phyloP scores from a whole-genome alignment of 2,797 vertebrate genomes.

The Urocyon cinereoargenteus region DNA sequence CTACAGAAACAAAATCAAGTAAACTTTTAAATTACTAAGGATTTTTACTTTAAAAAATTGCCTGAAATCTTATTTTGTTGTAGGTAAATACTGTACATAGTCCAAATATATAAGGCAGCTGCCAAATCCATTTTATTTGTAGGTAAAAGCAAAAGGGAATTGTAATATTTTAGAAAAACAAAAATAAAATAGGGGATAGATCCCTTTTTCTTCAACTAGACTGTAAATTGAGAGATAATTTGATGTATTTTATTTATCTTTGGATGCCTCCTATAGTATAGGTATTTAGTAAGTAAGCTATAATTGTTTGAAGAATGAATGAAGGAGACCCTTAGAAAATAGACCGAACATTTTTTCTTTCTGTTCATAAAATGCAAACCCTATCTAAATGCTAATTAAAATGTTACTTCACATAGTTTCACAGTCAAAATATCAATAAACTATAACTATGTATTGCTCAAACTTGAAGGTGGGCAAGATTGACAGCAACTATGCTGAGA shows the following conservation, averaged over 20 bases:
- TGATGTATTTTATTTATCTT: background rate
- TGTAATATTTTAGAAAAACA: background rate
- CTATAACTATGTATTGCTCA: background rate
- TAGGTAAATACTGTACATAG: background rate
- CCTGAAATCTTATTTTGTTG: background rate
- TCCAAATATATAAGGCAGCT: background rate
- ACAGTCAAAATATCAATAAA: background rate
- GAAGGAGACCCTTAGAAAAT: background rate
- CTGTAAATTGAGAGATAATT: background rate
- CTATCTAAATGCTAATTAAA: background rate
- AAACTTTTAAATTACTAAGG: background rate
- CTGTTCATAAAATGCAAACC: background rate
- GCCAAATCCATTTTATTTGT: background rate
- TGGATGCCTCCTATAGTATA: background rate
- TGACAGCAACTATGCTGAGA: background rate
- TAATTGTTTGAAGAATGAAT: background rate
- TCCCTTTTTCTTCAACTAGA: background rate
- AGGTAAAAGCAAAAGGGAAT: background rate
- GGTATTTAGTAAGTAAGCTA: background rate
- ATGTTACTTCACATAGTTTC: background rate
- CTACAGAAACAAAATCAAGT: background rate
- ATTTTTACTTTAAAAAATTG: slow-evolving; percentile 19
- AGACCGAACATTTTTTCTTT: background rate
- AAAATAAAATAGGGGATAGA: background rate
- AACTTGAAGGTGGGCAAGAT: background rate